Evolutionary conservation across 2,113 vertebrate genomes (phyloP), one percentile per base, ranked within the genome.

Genomic region (Vimba vimba): DNA sequence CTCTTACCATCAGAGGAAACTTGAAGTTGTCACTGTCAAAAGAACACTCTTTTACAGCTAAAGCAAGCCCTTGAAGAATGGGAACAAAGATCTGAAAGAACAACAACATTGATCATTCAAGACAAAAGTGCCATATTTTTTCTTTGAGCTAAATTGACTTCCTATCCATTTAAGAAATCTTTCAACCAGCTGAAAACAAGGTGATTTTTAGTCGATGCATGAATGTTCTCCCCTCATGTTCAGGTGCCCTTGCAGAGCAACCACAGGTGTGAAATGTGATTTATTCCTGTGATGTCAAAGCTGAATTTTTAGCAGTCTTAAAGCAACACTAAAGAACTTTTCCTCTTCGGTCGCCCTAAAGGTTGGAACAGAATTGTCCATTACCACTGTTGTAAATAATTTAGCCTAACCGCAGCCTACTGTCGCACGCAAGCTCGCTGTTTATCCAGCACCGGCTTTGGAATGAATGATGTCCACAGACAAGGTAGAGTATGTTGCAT

Each of bases 11-110:
- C 47, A 99, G 95, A 10, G 98, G 98, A 77, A 97, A 99, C 93
- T 99, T 99, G 92, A 98, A 99, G 94, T 98, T 98, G 94, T 99
- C 98, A 82, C 96, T 98, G 84, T 99, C 98, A 5, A 99, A 96
- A 86, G 98, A 99, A 91, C 98, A 97, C 92, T 99, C 98, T 96
- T 98, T 99, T 88, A 97, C 97, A 91, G 98, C 97, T 88, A 94
- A 92, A 88, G 96, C 96, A 91, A 99, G 93, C 80, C 98, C 98
- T 94, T 98, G 96, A 89, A 99, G 95, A 90, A 99, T 97, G 62
- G 98, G 98, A 92, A 96, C 93, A 90, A 99, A 99, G 87, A 99
- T 98, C 98, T 99, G 92, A 30, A 92, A 89, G 64, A 86, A 79
- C 84, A 88, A 13, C 84, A 79, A 59, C 3, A 17, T 2, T 33